These are phyloP conservation scores for Melangyna quadrimaculata DNA, from an alignment of 2,888 invertebrate species.

Conservation along the genomic window DNA sequence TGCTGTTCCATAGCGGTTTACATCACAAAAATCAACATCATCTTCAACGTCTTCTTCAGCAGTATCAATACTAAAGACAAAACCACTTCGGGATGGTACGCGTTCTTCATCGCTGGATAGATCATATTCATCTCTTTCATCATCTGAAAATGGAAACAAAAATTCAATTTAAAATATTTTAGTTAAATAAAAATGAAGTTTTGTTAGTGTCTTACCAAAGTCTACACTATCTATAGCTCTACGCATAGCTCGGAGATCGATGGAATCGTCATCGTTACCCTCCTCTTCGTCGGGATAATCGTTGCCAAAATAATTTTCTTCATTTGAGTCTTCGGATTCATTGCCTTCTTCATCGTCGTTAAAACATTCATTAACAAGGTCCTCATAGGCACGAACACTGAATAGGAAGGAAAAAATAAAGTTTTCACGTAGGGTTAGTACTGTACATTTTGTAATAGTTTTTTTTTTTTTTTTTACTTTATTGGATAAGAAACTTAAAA, in stretches of 20 bases:
- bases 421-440: too few species aligned
- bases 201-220: conserved; percentile 74
- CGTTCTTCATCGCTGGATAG: conserved; percentile 75
- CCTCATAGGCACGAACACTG: conserved; percentile 77
- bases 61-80: conserved; percentile 80
- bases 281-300: conserved; percentile 89
- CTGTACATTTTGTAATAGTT: too few species aligned
- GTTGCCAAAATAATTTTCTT: conserved; percentile 89
- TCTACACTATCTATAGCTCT: conserved; percentile 82
- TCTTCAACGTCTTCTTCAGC: conserved; percentile 79
- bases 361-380: conserved; percentile 78
- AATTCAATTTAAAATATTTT: background rate
- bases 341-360: conserved; percentile 75
- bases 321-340: conserved; percentile 88
- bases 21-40: conserved; percentile 82
- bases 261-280: conserved; percentile 78
- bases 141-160: conserved; percentile 68
- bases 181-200: background rate
- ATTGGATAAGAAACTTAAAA: too few species aligned
- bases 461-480: too few species aligned
- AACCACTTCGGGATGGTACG: conserved; percentile 76
- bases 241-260: conserved; percentile 83
- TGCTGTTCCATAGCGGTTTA: conserved; percentile 84
- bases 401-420: background rate
- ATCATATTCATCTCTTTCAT: conserved; percentile 63